These are phyloP conservation scores for Andrena hattorfiana DNA, from an alignment of 2,888 invertebrate species.

Conservation along the genomic window DNA sequence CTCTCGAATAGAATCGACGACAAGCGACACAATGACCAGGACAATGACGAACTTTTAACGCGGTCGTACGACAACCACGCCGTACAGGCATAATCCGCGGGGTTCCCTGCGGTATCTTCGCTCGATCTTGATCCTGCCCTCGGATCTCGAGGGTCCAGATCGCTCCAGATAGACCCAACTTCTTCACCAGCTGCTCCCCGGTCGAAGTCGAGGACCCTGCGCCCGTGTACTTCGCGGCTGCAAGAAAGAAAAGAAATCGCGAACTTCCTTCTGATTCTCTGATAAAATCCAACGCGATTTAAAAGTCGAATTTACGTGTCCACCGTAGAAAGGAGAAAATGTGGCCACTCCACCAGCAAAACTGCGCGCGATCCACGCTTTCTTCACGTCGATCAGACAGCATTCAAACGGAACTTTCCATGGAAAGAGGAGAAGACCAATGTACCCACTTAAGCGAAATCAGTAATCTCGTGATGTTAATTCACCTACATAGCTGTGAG, in stretches of 20 bases:
- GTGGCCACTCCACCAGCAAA: no score
- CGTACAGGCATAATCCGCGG: constrained; percentile 78
- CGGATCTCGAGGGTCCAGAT: constrained; percentile 74
- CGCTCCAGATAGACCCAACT: constrained; percentile 71
- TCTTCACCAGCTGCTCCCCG: constrained; percentile 65
- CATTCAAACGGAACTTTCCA: no score
- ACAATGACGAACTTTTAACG: constrained; percentile 80
- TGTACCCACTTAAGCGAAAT: no score
- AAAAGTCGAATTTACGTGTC: constrained; percentile 57
- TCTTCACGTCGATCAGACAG: no score
- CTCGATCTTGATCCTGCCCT: constrained; percentile 76
- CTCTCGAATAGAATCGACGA: constrained; percentile 70
- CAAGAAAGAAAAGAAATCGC: constrained; percentile 31
- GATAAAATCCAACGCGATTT: constrained; percentile 48
- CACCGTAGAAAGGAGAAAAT: background rate
- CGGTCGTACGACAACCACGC: constrained; percentile 72
- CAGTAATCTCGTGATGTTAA: no score
- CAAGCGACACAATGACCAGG: constrained; percentile 74
- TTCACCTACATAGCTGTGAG: no score
- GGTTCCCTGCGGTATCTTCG: constrained; percentile 76
- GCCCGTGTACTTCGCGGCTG: constrained; percentile 2
- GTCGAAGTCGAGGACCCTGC: constrained; percentile 17
- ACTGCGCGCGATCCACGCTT: no score
- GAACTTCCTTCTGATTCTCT: constrained; percentile 15
- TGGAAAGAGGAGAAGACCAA: no score